Conservation (phyloP, 2,888 invertebrate genomes). For the Nomada flava region DNA sequence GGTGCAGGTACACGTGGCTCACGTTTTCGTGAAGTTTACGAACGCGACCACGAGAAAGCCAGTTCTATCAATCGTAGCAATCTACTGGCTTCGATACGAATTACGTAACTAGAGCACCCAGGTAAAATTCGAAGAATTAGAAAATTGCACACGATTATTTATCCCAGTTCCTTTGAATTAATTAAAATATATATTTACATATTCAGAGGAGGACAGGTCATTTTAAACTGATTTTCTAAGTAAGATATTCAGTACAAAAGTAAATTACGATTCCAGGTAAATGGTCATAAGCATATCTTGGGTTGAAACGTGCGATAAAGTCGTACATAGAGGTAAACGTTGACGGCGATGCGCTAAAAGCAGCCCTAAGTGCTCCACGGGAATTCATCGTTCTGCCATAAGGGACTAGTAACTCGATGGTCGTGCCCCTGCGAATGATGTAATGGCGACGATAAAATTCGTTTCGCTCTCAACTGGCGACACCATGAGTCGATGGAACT, state of each 20-base stretch:
- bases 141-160: neutral
- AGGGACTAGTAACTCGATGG: constrained; percentile 34
- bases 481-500: constrained; percentile 14
- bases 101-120: neutral
- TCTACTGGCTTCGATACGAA: constrained; percentile 19
- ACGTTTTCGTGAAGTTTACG: constrained; percentile 60
- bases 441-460: constrained; percentile 51
- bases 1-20: constrained; percentile 54
- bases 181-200: neutral
- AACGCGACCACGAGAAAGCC: constrained; percentile 56
- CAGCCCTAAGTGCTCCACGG: constrained; percentile 43
- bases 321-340: constrained; percentile 54
- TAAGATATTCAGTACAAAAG: neutral
- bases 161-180: neutral
- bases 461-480: constrained; percentile 19
- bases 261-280: constrained; percentile 21
- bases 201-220: too few species aligned
- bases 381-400: constrained; percentile 45
- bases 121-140: neutral
- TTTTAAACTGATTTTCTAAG: neutral
- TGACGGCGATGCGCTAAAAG: constrained; percentile 50
- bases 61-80: constrained; percentile 47
- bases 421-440: constrained; percentile 48
- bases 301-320: constrained; percentile 56
- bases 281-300: constrained; percentile 49